phyloP scores from a whole-genome alignment of 1,140 invertebrate species.

The Formica selysi region DNA sequence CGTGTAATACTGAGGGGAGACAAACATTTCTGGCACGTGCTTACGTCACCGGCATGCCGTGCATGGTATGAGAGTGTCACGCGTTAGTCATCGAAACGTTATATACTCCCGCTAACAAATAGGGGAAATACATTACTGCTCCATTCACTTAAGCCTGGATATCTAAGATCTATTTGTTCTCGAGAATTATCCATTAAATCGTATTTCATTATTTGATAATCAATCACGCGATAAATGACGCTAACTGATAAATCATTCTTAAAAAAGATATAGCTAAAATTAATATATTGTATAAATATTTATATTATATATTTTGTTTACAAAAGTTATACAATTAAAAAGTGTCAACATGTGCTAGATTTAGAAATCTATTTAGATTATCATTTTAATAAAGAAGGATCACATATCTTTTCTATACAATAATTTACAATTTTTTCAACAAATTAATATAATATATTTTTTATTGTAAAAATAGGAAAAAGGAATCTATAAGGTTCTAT shows the following conservation, averaged over 20 bases:
- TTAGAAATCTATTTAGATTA: background rate
- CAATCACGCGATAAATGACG: background rate
- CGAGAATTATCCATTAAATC: conserved; percentile 6
- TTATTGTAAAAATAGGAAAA: background rate
- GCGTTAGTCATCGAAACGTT: conserved; percentile 80
- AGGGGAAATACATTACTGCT: background rate
- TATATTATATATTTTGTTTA: background rate
- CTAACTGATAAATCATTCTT: conserved; percentile 10
- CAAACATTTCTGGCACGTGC: conserved; percentile 36
- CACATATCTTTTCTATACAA: background rate
- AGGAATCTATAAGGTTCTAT: background rate
- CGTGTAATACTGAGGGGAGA: background rate
- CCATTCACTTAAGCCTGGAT: background rate
- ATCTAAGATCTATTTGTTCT: background rate
- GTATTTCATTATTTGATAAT: conserved; percentile 12
- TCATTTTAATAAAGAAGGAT: conserved; percentile 1
- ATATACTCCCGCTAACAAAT: conserved; percentile 56
- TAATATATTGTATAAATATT: background rate
- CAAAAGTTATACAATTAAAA: background rate
- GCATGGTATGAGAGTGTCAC: conserved; percentile 80
- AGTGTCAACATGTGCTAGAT: background rate
- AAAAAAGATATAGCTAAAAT: background rate
- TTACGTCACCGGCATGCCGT: conserved; percentile 83
- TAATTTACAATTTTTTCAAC: background rate
- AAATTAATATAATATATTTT: background rate